A percentile compares a stretch with the other conserved stretches of the same genome.
Evolutionary conservation across 2,113 vertebrate species (phyloP).

Genomic region (Centropus bengalensis): DNA sequence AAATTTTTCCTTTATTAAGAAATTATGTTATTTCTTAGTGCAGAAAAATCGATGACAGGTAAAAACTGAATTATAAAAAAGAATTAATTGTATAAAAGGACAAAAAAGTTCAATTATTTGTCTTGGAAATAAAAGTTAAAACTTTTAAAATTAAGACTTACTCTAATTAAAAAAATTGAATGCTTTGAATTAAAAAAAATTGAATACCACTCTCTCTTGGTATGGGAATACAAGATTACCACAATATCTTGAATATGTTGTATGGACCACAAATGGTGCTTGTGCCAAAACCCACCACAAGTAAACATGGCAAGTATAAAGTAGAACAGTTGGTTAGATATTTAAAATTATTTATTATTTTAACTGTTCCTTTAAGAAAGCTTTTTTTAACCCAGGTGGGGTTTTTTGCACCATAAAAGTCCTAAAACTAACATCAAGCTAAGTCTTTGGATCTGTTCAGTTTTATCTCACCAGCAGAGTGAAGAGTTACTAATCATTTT

Average conservation of each 20-base stretch:
- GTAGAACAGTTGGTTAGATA: not conserved
- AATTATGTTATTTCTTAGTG: not conserved
- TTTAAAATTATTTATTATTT: not conserved
- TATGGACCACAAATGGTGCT: not conserved
- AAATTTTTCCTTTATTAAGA: not conserved
- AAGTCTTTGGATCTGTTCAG: not conserved
- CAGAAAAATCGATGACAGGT: slow-evolving; percentile 27
- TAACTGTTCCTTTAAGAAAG: not conserved
- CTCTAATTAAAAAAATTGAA: rapidly evolving
- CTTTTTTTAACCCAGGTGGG: not conserved
- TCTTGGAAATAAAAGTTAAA: not conserved
- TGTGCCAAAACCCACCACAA: not conserved
- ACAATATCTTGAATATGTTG: not conserved
- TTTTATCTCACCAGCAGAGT: not conserved
- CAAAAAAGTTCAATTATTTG: not conserved
- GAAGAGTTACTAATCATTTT: not conserved
- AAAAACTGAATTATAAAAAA: slow-evolving; percentile 1
- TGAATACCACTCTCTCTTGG: not conserved
- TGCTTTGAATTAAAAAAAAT: too few relatives aligned
- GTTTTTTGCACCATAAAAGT: not conserved
- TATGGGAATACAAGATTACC: not conserved
- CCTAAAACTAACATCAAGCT: not conserved
- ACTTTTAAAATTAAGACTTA: not conserved
- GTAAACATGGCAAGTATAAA: not conserved
- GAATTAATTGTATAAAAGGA: not conserved